Percentiles rank a stretch among this genome's conserved stretches.
Evolutionary conservation across 64 coral and sea anemone genomes (phyloP).

Genomic region (Hydrozoanthus tunicans): DNA sequence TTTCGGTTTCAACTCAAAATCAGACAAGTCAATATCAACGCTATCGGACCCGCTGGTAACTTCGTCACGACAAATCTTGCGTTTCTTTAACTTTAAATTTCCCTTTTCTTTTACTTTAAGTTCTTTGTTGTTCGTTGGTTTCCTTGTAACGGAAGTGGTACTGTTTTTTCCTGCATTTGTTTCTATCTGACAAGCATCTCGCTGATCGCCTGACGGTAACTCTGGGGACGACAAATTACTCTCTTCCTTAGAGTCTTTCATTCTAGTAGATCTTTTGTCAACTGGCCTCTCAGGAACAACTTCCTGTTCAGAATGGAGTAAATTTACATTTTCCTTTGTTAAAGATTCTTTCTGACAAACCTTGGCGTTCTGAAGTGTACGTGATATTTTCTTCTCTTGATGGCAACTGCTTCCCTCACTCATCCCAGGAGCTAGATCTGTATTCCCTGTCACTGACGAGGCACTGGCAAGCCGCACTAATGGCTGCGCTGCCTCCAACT

Average conservation of each 20-base stretch:
- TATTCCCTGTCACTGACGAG: not conserved
- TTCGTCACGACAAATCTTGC: constrained; percentile 15
- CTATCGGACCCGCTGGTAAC: not conserved
- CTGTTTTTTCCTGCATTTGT: not conserved
- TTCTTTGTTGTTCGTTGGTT: not conserved
- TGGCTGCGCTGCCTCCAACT: not conserved
- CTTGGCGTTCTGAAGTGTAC: not conserved
- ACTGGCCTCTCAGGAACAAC: not conserved
- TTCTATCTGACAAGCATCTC: not conserved
- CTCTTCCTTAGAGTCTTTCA: not conserved
- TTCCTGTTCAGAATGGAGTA: not conserved
- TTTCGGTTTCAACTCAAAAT: constrained; percentile 32
- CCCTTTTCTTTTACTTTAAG: not conserved
- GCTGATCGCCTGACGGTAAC: not conserved
- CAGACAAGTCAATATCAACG: constrained; percentile 42
- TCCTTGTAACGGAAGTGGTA: not conserved
- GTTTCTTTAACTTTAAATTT: constrained; percentile 42
- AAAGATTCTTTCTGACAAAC: not conserved
- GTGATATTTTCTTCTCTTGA: not conserved
- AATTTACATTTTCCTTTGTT: not conserved
- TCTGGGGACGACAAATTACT: not conserved
- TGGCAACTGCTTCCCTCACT: not conserved
- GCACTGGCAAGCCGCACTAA: not conserved
- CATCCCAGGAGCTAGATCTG: not conserved
- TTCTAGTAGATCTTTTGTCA: not conserved